These are phyloP conservation scores for Rhinichthys osculus DNA, from an alignment of 2,797 vertebrate genomes.

Conservation along the genomic window DNA sequence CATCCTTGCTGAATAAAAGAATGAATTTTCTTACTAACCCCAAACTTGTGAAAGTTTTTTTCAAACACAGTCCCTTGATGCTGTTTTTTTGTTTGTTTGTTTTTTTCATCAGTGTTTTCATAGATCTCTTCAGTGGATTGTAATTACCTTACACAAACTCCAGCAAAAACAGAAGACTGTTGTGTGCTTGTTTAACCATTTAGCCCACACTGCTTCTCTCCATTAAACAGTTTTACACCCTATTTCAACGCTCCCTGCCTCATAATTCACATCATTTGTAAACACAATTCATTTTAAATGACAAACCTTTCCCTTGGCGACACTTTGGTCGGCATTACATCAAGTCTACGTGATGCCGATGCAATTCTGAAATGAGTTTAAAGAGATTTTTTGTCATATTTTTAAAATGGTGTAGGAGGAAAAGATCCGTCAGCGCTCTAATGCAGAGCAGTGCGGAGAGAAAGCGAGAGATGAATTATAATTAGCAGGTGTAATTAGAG, in stretches of 20 bases:
- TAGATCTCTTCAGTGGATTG: neutral
- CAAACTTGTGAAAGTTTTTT: neutral
- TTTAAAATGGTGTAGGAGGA: neutral
- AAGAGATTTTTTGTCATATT: neutral
- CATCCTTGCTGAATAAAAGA: neutral
- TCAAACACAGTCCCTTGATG: neutral
- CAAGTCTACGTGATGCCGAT: neutral
- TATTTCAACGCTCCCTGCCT: neutral
- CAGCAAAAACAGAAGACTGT: neutral
- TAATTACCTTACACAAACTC: constrained; percentile 16
- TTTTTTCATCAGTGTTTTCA: neutral
- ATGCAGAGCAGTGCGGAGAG: neutral
- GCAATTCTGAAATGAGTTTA: neutral
- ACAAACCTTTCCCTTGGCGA: neutral
- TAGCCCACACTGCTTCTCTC: neutral
- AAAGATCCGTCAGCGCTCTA: neutral
- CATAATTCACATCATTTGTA: constrained; percentile 8
- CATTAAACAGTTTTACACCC: constrained; percentile 7
- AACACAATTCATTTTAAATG: neutral
- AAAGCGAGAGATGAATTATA: constrained; percentile 49
- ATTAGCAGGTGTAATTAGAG: constrained; percentile 64
- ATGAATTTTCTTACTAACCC: neutral
- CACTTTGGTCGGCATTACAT: neutral
- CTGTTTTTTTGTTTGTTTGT: neutral
- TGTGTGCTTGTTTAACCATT: constrained; percentile 13